phyloP scores from a whole-genome alignment of 2,797 vertebrate genomes.

The Benthosema pterotum region DNA sequence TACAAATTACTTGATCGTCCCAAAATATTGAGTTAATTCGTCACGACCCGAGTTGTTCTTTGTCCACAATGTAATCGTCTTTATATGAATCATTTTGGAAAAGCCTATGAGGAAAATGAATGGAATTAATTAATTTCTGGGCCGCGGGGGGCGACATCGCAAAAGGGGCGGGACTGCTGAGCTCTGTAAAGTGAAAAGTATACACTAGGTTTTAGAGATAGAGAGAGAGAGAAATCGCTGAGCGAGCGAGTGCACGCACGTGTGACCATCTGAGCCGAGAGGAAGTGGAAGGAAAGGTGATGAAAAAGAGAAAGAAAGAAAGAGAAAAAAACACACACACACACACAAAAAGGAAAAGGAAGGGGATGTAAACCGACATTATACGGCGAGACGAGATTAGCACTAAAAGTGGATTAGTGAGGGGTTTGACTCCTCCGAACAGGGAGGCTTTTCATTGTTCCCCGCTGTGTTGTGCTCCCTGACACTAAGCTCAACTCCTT shows the following conservation, averaged over 20 bases:
- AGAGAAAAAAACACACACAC: no score
- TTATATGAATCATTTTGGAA: no score
- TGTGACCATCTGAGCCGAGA: constrained; percentile 35
- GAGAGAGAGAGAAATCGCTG: no score
- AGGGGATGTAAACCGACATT: constrained; percentile 55
- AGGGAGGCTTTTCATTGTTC: constrained; percentile 71
- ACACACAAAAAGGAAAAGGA: constrained; percentile 70
- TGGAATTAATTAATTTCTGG: no score
- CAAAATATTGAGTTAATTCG: no score
- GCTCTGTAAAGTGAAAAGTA: background rate
- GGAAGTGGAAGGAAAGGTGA: constrained; percentile 63
- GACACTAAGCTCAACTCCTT: constrained; percentile 76
- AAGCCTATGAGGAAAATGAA: no score
- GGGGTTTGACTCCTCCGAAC: constrained; percentile 67
- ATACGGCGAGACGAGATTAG: constrained; percentile 77
- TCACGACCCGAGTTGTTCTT: no score
- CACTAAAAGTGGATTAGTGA: constrained; percentile 78
- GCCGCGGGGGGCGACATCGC: no score
- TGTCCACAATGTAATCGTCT: no score
- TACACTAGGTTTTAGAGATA: background rate
- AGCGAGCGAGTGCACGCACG: constrained; percentile 21
- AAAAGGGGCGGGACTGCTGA: no score
- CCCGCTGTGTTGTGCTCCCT: constrained; percentile 62
- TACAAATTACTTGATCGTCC: no score
- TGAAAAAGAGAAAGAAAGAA: no score